Evolutionary conservation across 2,888 invertebrate genomes (phyloP), one percentile per base, ranked within the genome.

Genomic region (Mechanitis messenoides): DNA sequence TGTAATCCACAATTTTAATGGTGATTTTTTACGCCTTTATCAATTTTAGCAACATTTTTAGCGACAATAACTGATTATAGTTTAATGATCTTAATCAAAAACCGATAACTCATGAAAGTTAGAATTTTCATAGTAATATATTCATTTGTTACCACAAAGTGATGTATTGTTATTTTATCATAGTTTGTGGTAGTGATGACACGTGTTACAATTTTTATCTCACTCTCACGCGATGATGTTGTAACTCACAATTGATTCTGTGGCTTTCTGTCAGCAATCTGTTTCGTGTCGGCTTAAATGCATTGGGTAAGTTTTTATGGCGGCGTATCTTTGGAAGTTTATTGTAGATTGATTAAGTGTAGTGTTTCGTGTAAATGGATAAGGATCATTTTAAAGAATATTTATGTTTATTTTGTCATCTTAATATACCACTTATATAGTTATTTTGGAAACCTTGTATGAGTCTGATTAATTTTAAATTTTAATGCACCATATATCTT

Each of bases 201-300:
- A 50, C 50, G 50, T 31, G 50, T 9, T 50, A 50, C 50, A 50
- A 42, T 50, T 50, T 50, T 50, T 50, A 50, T 50, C 50, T 31
- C 50, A 50, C 50, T 31, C 31, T 50, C 31, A 50, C 50, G 42
- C 42, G 9, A 31, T 50, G 50, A 31, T 28, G 11, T 66, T 61
- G 59, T 67, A 65, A 67, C 61, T 65, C 57, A 55, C 68, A 68
- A 69, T 69, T 69, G 67, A 61, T 65, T 63, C 61, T 59, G 57
- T 64, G 59, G 58, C 63, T 66, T 62, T 66, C 65, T 65, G 61
- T 66, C 55, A 63, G 53, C 65, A 59, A 61, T 59, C 58, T 61
- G 60, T 67, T 65, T 62, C 56, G 45, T 59, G 45, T 62, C 50
- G 50, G 50, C 50, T 50, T 50, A 50, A 50, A 50, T 31, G 50